phyloP scores from a whole-genome alignment of 2,113 vertebrate species.

The Anguilla rostrata region DNA sequence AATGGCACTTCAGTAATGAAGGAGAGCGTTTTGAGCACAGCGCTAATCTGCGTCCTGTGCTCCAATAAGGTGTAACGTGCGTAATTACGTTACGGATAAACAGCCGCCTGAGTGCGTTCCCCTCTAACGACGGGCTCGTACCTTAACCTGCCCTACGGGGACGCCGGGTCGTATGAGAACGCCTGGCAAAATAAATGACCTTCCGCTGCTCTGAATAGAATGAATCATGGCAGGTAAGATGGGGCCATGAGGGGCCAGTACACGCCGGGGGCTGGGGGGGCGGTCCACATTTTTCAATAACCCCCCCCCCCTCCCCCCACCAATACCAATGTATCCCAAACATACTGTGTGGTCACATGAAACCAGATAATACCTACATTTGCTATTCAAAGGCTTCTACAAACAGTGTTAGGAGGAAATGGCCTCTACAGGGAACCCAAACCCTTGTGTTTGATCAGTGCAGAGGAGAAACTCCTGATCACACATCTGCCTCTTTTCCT shows the following conservation, averaged over 20 bases:
- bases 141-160: neutral
- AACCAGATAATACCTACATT: no score
- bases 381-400: no score
- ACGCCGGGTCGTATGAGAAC: neutral
- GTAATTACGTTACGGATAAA: neutral
- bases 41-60: neutral
- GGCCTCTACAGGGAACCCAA: no score
- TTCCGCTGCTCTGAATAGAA: neutral
- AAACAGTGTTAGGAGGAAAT: no score
- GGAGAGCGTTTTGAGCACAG: neutral
- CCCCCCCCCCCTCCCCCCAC: neutral
- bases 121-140: neutral
- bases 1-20: neutral
- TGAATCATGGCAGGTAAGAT: neutral
- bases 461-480: no score
- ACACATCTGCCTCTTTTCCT: no score
- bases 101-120: neutral
- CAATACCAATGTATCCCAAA: no score
- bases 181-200: neutral
- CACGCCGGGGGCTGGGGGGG: neutral
- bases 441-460: no score
- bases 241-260: neutral
- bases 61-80: neutral
- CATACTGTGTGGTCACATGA: no score
- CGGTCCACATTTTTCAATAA: neutral